phyloP scores from a whole-genome alignment of 2,113 vertebrate genomes.

The Irena cyanogastra region DNA sequence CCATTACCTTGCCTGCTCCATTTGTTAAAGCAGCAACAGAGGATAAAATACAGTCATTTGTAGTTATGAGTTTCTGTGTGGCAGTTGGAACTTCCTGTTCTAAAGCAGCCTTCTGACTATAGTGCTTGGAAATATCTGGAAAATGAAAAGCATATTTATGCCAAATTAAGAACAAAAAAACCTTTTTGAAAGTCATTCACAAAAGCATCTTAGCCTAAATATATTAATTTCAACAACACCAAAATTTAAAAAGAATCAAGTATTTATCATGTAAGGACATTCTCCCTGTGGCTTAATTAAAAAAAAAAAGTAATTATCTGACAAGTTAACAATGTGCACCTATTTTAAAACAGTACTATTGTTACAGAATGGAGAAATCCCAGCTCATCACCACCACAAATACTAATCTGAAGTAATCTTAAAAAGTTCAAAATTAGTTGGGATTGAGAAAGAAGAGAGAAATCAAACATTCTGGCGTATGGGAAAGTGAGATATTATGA shows the following conservation, averaged over 20 bases:
- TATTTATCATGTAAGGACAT: not conserved
- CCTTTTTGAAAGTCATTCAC: not conserved
- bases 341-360: not conserved
- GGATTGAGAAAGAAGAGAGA: not conserved
- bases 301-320: not conserved
- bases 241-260: not conserved
- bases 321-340: not conserved
- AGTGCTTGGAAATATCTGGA: constrained; percentile 91
- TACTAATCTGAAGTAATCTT: not conserved
- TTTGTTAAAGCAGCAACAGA: constrained; percentile 86
- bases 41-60: constrained; percentile 92
- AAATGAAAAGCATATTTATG: not conserved
- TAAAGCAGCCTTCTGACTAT: constrained; percentile 88
- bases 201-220: not conserved
- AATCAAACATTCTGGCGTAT: not conserved
- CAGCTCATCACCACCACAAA: not conserved
- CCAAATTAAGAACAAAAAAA: not conserved
- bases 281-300: not conserved
- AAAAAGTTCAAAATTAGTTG: not conserved
- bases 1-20: constrained; percentile 85
- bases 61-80: constrained; percentile 92
- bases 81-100: constrained; percentile 91
- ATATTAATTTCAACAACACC: not conserved
- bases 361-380: not conserved
- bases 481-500: not conserved